phyloP scores from a whole-genome alignment of 2,113 vertebrate species.

The Saccopteryx leptura region DNA sequence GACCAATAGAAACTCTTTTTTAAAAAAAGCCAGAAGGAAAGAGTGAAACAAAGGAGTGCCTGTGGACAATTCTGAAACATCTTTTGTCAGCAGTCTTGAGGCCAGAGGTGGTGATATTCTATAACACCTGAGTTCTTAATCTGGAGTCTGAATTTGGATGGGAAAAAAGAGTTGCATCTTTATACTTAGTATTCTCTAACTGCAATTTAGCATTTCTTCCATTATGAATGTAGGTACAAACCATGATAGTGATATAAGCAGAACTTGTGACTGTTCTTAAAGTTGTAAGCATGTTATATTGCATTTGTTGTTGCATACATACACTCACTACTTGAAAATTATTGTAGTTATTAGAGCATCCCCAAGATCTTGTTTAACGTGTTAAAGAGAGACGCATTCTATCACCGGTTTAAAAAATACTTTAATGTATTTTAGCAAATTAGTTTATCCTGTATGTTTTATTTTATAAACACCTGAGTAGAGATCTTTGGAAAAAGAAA shows the following conservation, averaged over 20 bases:
- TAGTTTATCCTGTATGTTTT: neutral
- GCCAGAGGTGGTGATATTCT: neutral
- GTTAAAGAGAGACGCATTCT: neutral
- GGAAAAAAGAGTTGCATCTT: neutral
- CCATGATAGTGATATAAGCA: neutral
- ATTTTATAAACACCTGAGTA: neutral
- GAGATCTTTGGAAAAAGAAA: neutral
- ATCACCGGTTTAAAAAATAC: neutral
- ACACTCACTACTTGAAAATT: slow-evolving; percentile 18
- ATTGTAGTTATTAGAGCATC: neutral
- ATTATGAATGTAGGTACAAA: neutral
- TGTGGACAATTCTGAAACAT: neutral
- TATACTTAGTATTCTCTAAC: neutral
- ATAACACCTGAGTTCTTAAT: neutral
- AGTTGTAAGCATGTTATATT: neutral
- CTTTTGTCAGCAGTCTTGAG: neutral
- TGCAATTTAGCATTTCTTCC: slow-evolving; percentile 31
- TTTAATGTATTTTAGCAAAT: slow-evolving; percentile 14
- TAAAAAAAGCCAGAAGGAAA: neutral
- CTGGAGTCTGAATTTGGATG: neutral
- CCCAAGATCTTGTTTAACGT: neutral
- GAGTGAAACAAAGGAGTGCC: neutral
- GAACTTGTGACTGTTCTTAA: neutral
- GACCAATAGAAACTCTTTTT: neutral
- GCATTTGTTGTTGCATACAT: neutral